Conservation (phyloP, 2,797 vertebrate genomes). For the Apodemus agrarius region DNA sequence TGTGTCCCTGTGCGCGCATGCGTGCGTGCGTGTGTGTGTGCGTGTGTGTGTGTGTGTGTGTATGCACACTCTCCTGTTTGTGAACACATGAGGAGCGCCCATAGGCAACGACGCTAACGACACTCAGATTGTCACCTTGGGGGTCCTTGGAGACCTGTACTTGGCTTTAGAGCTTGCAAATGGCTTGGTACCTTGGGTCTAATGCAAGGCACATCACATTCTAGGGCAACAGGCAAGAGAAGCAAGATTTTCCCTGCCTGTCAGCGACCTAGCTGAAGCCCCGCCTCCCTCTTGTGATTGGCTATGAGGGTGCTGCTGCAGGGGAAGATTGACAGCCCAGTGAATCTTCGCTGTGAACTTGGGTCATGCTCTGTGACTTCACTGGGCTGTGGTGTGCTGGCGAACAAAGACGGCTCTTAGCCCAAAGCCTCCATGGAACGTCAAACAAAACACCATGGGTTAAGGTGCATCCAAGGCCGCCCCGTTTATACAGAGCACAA, state of each 20-base stretch:
- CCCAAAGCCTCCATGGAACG: background rate
- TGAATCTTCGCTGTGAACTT: background rate
- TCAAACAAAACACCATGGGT: background rate
- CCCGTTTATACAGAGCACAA: background rate
- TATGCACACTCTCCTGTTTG: background rate
- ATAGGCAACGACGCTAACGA: slow-evolving; percentile 47
- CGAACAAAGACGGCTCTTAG: background rate
- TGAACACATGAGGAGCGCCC: background rate
- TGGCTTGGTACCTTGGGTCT: background rate
- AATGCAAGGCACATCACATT: background rate
- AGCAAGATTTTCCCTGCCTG: background rate
- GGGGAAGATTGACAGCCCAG: background rate
- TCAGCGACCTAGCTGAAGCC: background rate
- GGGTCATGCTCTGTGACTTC: background rate
- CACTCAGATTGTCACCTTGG: background rate
- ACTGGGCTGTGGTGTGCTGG: background rate
- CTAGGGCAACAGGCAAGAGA: background rate
- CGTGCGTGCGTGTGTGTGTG: too few relatives aligned
- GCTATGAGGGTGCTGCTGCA: rapidly evolving
- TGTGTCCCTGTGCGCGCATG: background rate
- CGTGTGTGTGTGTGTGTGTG: background rate
- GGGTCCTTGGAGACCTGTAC: slow-evolving; percentile 1
- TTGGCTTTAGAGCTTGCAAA: background rate
- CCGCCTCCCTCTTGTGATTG: background rate
- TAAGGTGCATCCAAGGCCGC: background rate